phyloP scores from a whole-genome alignment of 2,888 invertebrate species.

The Omphaloscelis lunosa region DNA sequence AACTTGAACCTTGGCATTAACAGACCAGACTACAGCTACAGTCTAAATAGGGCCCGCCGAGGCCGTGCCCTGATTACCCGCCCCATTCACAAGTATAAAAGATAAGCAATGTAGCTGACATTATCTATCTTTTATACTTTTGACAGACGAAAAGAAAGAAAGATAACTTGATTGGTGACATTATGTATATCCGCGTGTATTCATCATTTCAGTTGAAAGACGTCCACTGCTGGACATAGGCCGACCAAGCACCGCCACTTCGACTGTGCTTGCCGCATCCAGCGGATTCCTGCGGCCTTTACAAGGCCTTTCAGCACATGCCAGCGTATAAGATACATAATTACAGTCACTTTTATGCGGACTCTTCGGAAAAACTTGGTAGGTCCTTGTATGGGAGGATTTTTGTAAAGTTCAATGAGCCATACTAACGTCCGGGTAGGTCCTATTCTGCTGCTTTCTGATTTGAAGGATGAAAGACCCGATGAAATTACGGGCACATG shows the following conservation, averaged over 20 bases:
- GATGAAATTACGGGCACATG: not conserved
- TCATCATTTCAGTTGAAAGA: too few species aligned
- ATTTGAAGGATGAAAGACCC: not conserved
- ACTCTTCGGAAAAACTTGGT: too few species aligned
- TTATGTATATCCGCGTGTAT: not conserved
- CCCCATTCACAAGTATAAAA: slow-evolving; percentile 35
- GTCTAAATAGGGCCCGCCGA: slow-evolving; percentile 11
- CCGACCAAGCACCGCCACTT: too few species aligned
- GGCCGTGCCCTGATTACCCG: slow-evolving; percentile 56
- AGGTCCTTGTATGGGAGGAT: not conserved
- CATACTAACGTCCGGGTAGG: not conserved
- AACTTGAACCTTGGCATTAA: slow-evolving; percentile 52
- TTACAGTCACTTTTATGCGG: too few species aligned
- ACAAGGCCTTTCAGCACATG: too few species aligned
- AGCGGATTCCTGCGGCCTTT: too few species aligned
- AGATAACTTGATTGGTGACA: slow-evolving; percentile 31
- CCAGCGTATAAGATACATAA: too few species aligned
- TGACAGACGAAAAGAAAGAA: slow-evolving; percentile 2
- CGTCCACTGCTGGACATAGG: too few species aligned
- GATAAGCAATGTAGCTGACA: slow-evolving; percentile 21
- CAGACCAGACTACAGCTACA: slow-evolving; percentile 2
- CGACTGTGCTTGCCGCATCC: too few species aligned
- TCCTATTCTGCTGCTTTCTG: not conserved
- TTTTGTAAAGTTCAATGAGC: not conserved
- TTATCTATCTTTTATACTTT: too few species aligned